Evolutionary conservation across 53 echinoderm and acorn worm species (phyloP), one percentile per base, ranked within the genome.

Genomic region (Astropecten irregularis): DNA sequence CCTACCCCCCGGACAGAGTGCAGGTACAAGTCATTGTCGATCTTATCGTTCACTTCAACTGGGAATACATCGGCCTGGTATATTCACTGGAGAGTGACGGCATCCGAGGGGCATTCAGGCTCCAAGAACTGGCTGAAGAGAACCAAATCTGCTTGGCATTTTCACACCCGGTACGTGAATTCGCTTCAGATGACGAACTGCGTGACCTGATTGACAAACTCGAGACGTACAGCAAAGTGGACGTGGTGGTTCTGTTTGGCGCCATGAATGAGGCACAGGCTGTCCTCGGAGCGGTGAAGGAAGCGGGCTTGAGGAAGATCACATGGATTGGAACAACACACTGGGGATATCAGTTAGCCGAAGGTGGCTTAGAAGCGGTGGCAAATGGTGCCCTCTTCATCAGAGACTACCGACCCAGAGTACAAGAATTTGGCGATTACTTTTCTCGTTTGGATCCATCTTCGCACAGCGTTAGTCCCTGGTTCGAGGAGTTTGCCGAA

Each of bases 241-340:
- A 76, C n/a, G 86, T 85, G 62, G 66, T 85, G 40, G 76, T 85
- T 9, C 36, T 85, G 26, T 85, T 85, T 40, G 86, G 64, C 38
- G 73, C 86, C 13, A 39, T 32, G 11, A 73, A 51, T 19, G 86
- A 64, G 39, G 76, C 73, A 9, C 51, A 70, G n/a, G 28, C 76
- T 9, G 55, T 85, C 0, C 66, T 85, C 21, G n/a, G 35, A n/a
- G 71, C 61, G 18, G 35, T 39, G 34, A 60, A 60, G 22, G 25
- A 49, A 14, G 35, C 71, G 26, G 36, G 49, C 6, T 26, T 76
- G 27, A 47, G 47, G 47, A 29, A 33, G 9, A 63, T 84, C 52
- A 49, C 34, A 16, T 84, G 85, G 85, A 46, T 84, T 6, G 85
- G 85, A 7, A 72, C 60, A 20, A 63, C 59, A 9, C 60, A 71